phyloP scores from a whole-genome alignment of 2,888 invertebrate genomes.

The Epirrita christyi region DNA sequence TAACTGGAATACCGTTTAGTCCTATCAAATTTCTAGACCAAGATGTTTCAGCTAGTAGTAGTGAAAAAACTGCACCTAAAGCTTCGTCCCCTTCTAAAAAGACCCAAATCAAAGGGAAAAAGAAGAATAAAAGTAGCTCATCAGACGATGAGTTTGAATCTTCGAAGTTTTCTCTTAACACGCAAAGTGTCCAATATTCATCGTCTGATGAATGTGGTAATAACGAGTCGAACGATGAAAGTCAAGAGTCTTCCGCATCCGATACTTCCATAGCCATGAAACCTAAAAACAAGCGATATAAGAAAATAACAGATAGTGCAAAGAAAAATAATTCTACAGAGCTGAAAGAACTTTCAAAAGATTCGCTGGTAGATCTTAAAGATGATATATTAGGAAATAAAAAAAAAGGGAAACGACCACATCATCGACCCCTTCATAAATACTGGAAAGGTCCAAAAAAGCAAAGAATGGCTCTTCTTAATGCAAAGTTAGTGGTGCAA shows the following conservation, averaged over 20 bases:
- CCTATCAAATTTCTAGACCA: constrained; percentile 74
- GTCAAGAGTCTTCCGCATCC: constrained; percentile 74
- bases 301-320: constrained; percentile 67
- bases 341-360: constrained; percentile 76
- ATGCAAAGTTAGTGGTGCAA: constrained; percentile 94
- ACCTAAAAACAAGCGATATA: constrained; percentile 72
- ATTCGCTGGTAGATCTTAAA: constrained; percentile 74
- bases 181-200: constrained; percentile 63
- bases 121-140: constrained; percentile 60
- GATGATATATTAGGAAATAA: constrained; percentile 69
- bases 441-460: constrained; percentile 92
- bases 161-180: constrained; percentile 73
- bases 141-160: constrained; percentile 76
- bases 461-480: constrained; percentile 94
- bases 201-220: constrained; percentile 77
- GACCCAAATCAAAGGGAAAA: constrained; percentile 57
- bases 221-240: constrained; percentile 76
- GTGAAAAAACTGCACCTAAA: constrained; percentile 48
- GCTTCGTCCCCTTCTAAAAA: constrained; percentile 53
- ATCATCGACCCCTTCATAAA: constrained; percentile 72
- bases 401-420: constrained; percentile 53
- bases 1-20: constrained; percentile 80
- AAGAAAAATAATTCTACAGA: constrained; percentile 73
- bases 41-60: constrained; percentile 53
- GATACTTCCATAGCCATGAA: constrained; percentile 67